A percentile compares a stretch with the other conserved stretches of the same genome.
These are phyloP conservation scores for Clarias gariepinus DNA, from an alignment of 2,113 vertebrate genomes.

Conservation along the genomic window DNA sequence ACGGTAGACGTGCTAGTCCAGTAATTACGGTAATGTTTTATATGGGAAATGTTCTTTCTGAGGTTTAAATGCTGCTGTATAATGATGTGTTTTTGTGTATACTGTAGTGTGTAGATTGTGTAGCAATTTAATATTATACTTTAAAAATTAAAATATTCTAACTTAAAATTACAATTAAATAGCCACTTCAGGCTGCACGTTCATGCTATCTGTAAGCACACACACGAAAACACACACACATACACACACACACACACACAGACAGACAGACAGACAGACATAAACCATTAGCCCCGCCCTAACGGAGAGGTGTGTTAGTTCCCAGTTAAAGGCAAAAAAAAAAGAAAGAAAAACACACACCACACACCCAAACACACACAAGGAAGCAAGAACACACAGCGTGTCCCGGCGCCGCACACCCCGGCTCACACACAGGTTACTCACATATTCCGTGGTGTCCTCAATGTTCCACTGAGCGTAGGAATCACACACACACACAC, in stretches of 20 bases:
- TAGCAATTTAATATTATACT: not conserved
- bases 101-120: not conserved
- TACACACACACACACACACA: slow-evolving; percentile 58
- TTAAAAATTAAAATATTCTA: not conserved
- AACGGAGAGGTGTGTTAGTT: slow-evolving; percentile 54
- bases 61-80: not conserved
- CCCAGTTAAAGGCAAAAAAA: slow-evolving; percentile 49
- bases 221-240: not conserved
- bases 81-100: not conserved
- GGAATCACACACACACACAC: slow-evolving; percentile 29
- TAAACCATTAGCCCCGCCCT: slow-evolving; percentile 20
- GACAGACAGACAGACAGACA: slow-evolving; percentile 39
- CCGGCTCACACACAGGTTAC: slow-evolving; percentile 77
- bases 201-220: not conserved
- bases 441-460: slow-evolving; percentile 87
- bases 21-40: not conserved
- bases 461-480: slow-evolving; percentile 85
- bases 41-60: not conserved
- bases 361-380: slow-evolving; percentile 55
- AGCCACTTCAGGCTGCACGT: not conserved
- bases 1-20: not conserved
- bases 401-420: slow-evolving; percentile 67
- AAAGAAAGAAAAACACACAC: slow-evolving; percentile 25
- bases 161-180: not conserved
- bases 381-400: slow-evolving; percentile 59